Conservation (phyloP, 2,113 vertebrate genomes). For the Notothenia coriiceps region DNA sequence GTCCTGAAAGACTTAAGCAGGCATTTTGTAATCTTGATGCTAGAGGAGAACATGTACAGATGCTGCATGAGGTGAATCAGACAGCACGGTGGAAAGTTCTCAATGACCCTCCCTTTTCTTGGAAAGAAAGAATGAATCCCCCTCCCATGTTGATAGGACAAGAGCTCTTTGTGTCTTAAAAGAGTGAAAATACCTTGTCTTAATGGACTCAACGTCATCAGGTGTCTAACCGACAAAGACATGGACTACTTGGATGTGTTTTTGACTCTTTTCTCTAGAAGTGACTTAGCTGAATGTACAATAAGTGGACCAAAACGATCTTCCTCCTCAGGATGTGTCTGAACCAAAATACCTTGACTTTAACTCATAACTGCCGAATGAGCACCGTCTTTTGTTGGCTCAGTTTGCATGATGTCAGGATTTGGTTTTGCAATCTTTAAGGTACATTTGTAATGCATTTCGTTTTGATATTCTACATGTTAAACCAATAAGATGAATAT, state of each 20-base stretch:
- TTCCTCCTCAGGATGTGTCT: slow-evolving; percentile 71
- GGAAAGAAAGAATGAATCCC: slow-evolving; percentile 21
- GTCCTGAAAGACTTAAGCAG: not conserved
- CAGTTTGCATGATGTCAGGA: slow-evolving; percentile 71
- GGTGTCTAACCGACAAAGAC: slow-evolving; percentile 46
- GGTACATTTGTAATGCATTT: slow-evolving; percentile 36
- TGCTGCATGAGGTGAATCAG: slow-evolving; percentile 15
- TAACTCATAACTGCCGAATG: slow-evolving; percentile 19
- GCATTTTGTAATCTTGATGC: slow-evolving; percentile 7
- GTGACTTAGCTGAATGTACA: slow-evolving; percentile 57
- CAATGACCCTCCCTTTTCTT: not conserved
- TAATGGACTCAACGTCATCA: slow-evolving; percentile 16
- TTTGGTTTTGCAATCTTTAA: slow-evolving; percentile 47
- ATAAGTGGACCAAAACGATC: slow-evolving; percentile 66
- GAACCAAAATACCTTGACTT: slow-evolving; percentile 57
- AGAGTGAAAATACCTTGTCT: slow-evolving; percentile 25
- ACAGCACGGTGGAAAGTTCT: not conserved
- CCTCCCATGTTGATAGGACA: not conserved
- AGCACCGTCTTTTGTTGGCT: slow-evolving; percentile 15
- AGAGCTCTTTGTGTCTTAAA: slow-evolving; percentile 15
- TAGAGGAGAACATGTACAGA: slow-evolving; percentile 12
- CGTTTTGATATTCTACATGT: slow-evolving; percentile 36
- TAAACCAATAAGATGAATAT: slow-evolving; percentile 27
- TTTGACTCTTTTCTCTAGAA: slow-evolving; percentile 37
- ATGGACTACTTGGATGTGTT: slow-evolving; percentile 29